Conservation (phyloP, 2,113 vertebrate genomes). For the Sus scrofa region DNA sequence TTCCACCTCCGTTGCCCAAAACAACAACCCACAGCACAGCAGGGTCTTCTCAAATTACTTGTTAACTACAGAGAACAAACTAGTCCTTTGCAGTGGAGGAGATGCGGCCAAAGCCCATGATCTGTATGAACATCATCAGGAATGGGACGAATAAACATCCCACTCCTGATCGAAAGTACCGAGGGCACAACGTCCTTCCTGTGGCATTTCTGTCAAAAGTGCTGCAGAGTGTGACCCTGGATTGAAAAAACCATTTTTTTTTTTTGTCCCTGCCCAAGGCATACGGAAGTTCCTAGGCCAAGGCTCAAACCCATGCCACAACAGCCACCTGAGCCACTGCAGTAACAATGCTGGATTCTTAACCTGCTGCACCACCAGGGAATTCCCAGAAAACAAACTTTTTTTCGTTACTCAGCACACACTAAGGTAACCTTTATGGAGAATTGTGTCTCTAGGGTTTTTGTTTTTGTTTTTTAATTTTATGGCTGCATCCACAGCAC, state of each 20-base stretch:
- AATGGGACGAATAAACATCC: background rate
- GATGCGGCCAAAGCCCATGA: background rate
- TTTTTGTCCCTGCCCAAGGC: too few species aligned
- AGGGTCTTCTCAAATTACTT: background rate
- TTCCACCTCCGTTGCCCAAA: background rate
- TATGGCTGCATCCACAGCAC: too few species aligned
- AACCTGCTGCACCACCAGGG: too few species aligned
- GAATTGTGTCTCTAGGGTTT: constrained; percentile 40
- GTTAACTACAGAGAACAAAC: background rate
- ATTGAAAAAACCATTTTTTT: too few species aligned
- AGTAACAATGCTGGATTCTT: too few species aligned
- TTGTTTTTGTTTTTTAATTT: too few species aligned
- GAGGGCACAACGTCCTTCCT: background rate
- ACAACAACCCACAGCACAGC: background rate
- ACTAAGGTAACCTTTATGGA: background rate
- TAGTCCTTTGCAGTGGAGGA: background rate
- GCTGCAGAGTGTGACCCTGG: background rate
- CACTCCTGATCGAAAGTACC: background rate
- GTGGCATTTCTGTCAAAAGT: background rate
- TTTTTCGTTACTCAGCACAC: background rate
- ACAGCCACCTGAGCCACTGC: too few species aligned
- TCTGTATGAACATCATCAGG: background rate
- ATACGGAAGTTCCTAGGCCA: too few species aligned
- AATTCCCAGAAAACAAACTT: background rate
- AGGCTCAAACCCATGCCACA: too few species aligned